Percentiles rank a stretch among this genome's conserved stretches.
phyloP scores from a whole-genome alignment of 2,888 invertebrate genomes.

The Sphaerophoria rueppellii region DNA sequence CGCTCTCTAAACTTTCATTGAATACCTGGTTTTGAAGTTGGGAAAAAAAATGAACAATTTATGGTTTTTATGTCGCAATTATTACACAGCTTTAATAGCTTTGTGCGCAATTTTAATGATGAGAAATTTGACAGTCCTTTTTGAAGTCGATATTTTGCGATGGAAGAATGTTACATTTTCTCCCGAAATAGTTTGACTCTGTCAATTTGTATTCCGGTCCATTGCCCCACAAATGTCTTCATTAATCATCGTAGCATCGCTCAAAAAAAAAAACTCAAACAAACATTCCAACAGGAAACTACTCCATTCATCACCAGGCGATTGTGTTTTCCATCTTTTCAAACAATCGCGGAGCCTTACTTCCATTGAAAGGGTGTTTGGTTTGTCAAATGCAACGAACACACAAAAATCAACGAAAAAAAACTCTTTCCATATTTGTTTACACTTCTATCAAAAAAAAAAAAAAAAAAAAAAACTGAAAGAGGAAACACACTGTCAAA shows the following conservation, averaged over 20 bases:
- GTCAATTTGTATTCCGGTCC: slow-evolving; percentile 16
- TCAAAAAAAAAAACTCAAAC: slow-evolving; percentile 2
- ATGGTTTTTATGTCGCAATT: too few relatives aligned
- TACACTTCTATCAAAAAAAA: slow-evolving; percentile 50
- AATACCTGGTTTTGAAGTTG: background rate
- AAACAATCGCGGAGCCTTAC: slow-evolving; percentile 54
- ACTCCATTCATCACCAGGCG: slow-evolving; percentile 35
- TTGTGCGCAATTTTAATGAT: too few relatives aligned
- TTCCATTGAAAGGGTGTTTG: slow-evolving; percentile 43
- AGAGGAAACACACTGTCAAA: slow-evolving; percentile 1
- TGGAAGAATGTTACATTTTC: too few relatives aligned
- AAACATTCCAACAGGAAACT: slow-evolving; percentile 59
- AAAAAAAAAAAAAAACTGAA: slow-evolving; percentile 18
- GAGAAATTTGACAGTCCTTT: too few relatives aligned
- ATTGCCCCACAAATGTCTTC: slow-evolving; percentile 26
- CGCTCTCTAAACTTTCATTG: background rate
- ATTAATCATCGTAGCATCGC: slow-evolving; percentile 30
- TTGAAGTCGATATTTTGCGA: too few relatives aligned
- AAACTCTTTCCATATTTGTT: slow-evolving; percentile 64
- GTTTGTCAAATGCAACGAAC: slow-evolving; percentile 42
- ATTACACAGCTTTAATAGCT: too few relatives aligned
- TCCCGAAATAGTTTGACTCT: background rate
- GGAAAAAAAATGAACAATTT: too few relatives aligned
- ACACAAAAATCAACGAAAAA: slow-evolving; percentile 15
- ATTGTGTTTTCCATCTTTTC: slow-evolving; percentile 46